Base-by-base conservation (phyloP, 2,888 invertebrate genomes). In the Ptychoptera contaminata region DNA sequence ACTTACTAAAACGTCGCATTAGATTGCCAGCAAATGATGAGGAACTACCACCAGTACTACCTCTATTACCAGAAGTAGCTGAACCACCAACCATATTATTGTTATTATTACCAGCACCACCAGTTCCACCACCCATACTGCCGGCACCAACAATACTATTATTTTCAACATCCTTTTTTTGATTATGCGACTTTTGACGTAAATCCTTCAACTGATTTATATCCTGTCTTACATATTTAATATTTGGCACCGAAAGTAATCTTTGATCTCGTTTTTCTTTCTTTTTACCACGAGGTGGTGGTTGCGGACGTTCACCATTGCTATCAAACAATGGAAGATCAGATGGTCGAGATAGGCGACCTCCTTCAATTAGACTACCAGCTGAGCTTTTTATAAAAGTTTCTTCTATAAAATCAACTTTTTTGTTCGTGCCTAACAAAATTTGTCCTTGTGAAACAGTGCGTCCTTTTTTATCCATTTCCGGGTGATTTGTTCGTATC, bases 1-100 rank as follows among this genome's bases (percentile, higher is more conserved):
- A 86, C 87, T 87, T 84, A 87, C 86, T 84, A 77, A 85, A 83
- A 73, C 84, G 79, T 65, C 85, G 75, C 72, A 82, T 81, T 56
- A 85, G 70, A 71, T 73, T 79, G 61, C 81, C 79, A 55, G 81
- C 77, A 70, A 82, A 77, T 50, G 78, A 68, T 54, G 69, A 59
- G 46, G 42, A n/a, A 29, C 39, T 16, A 40, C 39, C 37, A 37
- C 37, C 37, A 15, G 10, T 12, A 37, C 37, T 37, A 9, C 14
- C 37, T 8, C 37, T 16, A 35, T 5, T 12, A 35, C 12, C n/a
- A 10, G 37, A 10, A 32, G 48, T 51, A 43, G 49, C 52, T 40
- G 16, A 10, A 16, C 48, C 48, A 36, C 45, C 43, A 40, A 36
- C n/a, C n/a, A n/a, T 46, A 37, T 36, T 16, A 35, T 42, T 12